Percentiles rank a stretch among this genome's conserved stretches.
These are phyloP conservation scores for Nasua narica DNA, from an alignment of 2,797 vertebrate species.

Conservation along the genomic window DNA sequence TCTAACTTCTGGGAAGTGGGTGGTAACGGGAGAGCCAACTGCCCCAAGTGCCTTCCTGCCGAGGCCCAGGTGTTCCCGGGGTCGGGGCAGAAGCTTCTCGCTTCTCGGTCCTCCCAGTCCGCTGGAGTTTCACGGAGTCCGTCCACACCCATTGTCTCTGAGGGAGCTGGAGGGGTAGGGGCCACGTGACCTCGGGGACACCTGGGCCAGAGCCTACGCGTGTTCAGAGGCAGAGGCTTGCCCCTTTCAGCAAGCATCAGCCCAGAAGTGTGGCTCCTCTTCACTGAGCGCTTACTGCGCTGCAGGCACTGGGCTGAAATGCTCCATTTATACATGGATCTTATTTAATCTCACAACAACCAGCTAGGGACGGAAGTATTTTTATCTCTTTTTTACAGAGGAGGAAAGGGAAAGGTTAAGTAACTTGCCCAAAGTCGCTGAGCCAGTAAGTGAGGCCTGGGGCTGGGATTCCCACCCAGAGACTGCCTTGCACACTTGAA, in stretches of 20 bases:
- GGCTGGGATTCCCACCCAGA: slow-evolving; percentile 18
- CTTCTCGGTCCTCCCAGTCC: no score
- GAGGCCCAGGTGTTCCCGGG: not conserved
- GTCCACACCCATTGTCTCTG: not conserved
- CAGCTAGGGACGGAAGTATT: slow-evolving; percentile 39
- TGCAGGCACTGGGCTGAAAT: slow-evolving; percentile 7
- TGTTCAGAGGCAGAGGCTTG: not conserved
- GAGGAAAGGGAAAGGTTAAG: slow-evolving; percentile 56
- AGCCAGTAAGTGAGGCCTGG: not conserved
- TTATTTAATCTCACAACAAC: slow-evolving; percentile 47
- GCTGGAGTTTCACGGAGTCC: not conserved
- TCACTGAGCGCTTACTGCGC: not conserved
- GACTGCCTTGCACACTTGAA: not conserved
- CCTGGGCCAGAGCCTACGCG: not conserved
- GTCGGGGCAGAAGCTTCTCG: not conserved
- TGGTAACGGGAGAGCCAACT: not conserved
- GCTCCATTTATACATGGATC: not conserved
- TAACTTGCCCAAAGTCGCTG: slow-evolving; percentile 25
- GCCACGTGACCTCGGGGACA: not conserved
- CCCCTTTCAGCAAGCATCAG: not conserved
- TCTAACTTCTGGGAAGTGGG: not conserved
- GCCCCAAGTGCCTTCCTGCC: not conserved
- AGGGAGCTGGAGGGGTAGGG: not conserved
- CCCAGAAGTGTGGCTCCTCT: not conserved
- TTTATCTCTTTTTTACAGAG: slow-evolving; percentile 39